Base-by-base conservation (phyloP, 2,113 vertebrate genomes). In the Platysternon megacephalum region DNA sequence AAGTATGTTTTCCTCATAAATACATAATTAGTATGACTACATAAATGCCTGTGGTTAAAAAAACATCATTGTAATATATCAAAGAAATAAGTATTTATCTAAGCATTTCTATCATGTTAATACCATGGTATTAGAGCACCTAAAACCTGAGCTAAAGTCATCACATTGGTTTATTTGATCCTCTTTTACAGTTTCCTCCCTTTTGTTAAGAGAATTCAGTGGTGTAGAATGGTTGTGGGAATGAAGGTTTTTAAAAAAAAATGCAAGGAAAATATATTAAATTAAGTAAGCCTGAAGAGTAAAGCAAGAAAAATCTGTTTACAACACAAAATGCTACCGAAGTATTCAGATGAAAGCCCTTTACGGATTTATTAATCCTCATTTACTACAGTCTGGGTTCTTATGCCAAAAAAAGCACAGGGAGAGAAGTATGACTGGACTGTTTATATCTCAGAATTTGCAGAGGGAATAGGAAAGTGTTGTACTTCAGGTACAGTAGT, bases 261-360 rank as follows among this genome's bases (percentile, higher is more conserved):
- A 42, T 7, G 58, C 79, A 35, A 3, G 76, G 13, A n/a, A n/a
- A 12, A 39, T 13, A 11, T 72, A 53, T 32, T 65, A 52, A 88
- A 29, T 1, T 84, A 6, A n/a, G 56, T 1, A 32, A 91, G 83
- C 1, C 8, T 55, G 1, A 84, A n/a, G 84, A 84, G 1, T 0
- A 0, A 16, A 65, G 58, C 21, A 61, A 68, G 49, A 87, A 58
- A 91, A 87, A 35, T 56, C 3, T 89, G 7, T 56, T 91, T 49
- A 52, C 3, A 79, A 8, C 1, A 32, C 16, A n/a, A 53, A 51
- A 85, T 35, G 10, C 16, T 86, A 11, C 2, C 53, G 39, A 55
- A 1, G 3, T 61, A 90, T 94, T 93, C 78, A 85, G 32, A 84
- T 79, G 17, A 28, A 61, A 84, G 48, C 13, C 29, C 12, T 65